A percentile compares a stretch with the other conserved stretches of the same genome.
Conservation (phyloP, 2,888 invertebrate species). For the Rotaria socialis region DNA sequence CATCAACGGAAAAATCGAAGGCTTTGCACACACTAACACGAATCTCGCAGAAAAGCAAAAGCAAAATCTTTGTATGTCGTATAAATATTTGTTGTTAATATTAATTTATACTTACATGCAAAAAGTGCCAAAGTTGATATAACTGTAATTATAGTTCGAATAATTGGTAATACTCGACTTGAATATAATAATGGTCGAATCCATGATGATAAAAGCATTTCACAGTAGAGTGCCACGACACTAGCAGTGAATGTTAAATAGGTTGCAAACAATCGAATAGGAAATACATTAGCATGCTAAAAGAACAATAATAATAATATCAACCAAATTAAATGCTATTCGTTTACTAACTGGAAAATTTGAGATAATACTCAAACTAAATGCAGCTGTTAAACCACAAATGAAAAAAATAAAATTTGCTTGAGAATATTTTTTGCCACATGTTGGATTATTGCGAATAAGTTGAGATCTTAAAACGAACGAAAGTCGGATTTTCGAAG, state of each 20-base stretch:
- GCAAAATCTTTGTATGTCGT: not conserved
- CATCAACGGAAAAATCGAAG: not conserved
- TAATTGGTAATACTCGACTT: not conserved
- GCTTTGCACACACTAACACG: not conserved
- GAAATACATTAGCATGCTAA: slow-evolving; percentile 33
- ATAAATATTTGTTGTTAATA: not conserved
- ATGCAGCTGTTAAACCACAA: not conserved
- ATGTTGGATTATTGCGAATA: slow-evolving; percentile 34
- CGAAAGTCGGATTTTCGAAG: too few relatives aligned
- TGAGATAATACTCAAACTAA: slow-evolving; percentile 17
- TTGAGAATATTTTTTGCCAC: slow-evolving; percentile 4
- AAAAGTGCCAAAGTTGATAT: not conserved
- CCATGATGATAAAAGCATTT: slow-evolving; percentile 34
- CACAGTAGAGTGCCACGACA: not conserved
- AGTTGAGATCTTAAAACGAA: not conserved
- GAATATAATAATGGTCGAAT: slow-evolving; percentile 29
- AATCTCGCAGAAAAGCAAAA: not conserved
- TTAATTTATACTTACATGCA: not conserved
- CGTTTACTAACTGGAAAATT: slow-evolving; percentile 11
- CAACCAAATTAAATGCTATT: not conserved
- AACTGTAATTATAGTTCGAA: not conserved
- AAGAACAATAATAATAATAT: not conserved
- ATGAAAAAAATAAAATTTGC: not conserved
- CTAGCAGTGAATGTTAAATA: not conserved
- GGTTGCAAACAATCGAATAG: not conserved